These are phyloP conservation scores for Aplysina aerophoba DNA, from an alignment of 37 sponge, comb jelly and placozoan genomes.

Conservation along the genomic window DNA sequence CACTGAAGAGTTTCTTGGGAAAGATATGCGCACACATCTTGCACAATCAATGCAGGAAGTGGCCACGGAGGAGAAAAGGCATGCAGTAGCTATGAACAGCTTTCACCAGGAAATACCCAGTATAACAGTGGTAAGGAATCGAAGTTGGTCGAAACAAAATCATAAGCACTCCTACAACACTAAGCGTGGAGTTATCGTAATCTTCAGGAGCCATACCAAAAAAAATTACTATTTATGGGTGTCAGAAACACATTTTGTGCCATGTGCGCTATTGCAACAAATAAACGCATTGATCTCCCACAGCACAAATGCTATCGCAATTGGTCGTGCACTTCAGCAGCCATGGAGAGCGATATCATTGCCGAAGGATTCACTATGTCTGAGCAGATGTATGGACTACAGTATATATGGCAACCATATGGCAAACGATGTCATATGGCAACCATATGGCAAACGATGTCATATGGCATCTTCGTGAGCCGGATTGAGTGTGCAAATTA, in stretches of 20 bases:
- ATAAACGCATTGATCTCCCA: neutral
- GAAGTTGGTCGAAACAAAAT: conserved; percentile 54
- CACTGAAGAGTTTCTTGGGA: conserved; percentile 20
- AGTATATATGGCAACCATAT: no score
- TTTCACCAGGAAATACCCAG: conserved; percentile 35
- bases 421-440: conserved; percentile 28
- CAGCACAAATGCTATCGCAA: conserved; percentile 12
- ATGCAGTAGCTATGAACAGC: neutral
- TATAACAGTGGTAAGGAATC: conserved; percentile 42
- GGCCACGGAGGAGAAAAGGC: neutral
- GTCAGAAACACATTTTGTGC: conserved; percentile 59
- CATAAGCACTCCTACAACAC: conserved; percentile 67
- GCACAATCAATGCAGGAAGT: neutral
- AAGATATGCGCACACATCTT: neutral
- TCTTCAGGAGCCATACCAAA: conserved; percentile 41
- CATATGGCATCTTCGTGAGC: conserved; percentile 41
- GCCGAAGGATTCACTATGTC: conserved; percentile 41
- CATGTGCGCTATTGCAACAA: conserved; percentile 25
- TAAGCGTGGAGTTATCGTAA: conserved; percentile 55
- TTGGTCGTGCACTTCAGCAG: conserved; percentile 17
- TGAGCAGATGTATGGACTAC: conserved; percentile 46
- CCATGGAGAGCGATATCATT: conserved; percentile 50
- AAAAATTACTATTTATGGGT: conserved; percentile 48
- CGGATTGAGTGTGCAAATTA: conserved; percentile 65
- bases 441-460: conserved; percentile 31